These are phyloP conservation scores for Amphiprion ocellaris DNA, from an alignment of 2,113 vertebrate species.

Conservation along the genomic window DNA sequence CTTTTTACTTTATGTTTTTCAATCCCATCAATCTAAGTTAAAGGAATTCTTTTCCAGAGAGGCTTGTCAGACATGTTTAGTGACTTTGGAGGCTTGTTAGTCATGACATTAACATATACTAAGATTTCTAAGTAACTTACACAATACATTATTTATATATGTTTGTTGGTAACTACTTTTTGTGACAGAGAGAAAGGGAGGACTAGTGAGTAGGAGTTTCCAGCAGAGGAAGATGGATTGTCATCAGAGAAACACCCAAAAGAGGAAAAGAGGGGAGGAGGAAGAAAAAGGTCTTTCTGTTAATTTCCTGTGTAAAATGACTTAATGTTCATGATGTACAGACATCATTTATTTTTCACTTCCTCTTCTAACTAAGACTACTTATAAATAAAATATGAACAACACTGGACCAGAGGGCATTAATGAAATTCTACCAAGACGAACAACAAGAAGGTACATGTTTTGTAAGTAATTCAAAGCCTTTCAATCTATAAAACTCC, in stretches of 20 bases:
- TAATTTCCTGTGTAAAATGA: conserved; percentile 48
- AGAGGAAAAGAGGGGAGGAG: conserved; percentile 32
- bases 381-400: not conserved
- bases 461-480: too few relatives aligned
- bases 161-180: conserved; percentile 9
- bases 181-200: conserved; percentile 5
- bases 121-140: not conserved
- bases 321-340: conserved; percentile 9
- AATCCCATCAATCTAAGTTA: not conserved
- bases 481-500: too few relatives aligned
- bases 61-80: not conserved
- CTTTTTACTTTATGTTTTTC: not conserved
- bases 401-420: not conserved
- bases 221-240: conserved; percentile 62
- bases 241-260: conserved; percentile 55
- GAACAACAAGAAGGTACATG: too few relatives aligned
- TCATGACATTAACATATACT: not conserved
- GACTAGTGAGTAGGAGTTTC: conserved; percentile 50
- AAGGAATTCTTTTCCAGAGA: not conserved
- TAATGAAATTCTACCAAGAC: not conserved
- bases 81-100: not conserved
- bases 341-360: not conserved
- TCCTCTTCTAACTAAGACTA: not conserved
- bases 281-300: conserved; percentile 4
- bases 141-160: too few relatives aligned